Evolutionary conservation across 2,888 invertebrate genomes (phyloP).

Genomic region (Phrixothrix hirtus): DNA sequence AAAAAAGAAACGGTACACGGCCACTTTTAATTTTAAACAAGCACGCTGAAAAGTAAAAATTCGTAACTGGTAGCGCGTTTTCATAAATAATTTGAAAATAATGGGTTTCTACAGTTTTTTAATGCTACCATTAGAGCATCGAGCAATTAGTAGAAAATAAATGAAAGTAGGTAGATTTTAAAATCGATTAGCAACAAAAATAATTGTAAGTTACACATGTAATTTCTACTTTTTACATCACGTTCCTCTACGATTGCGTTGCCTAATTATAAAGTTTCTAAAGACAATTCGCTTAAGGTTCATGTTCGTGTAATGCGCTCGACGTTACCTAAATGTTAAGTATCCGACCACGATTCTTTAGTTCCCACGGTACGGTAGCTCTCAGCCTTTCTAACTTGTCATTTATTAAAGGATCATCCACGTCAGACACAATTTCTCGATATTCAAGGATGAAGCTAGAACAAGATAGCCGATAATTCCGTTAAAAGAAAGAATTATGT

Average conservation of each 20-base stretch:
- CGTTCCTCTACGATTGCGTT: constrained; percentile 29
- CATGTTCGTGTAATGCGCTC: constrained; percentile 35
- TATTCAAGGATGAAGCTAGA: not conserved
- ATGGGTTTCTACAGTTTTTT: no score
- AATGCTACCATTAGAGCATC: no score
- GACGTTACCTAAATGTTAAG: constrained; percentile 49
- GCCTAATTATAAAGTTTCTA: constrained; percentile 32
- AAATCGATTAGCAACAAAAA: constrained; percentile 24
- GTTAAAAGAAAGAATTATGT: not conserved
- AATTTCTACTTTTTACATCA: constrained; percentile 23
- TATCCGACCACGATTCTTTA: constrained; percentile 47
- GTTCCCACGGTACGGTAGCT: constrained; percentile 52
- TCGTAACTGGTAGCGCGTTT: no score
- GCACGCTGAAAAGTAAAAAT: no score
- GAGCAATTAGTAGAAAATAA: not conserved
- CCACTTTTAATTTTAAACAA: no score
- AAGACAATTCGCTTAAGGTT: constrained; percentile 29
- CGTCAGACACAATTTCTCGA: constrained; percentile 24
- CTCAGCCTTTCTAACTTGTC: constrained; percentile 45
- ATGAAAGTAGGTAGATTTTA: not conserved
- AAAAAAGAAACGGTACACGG: no score
- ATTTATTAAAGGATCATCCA: constrained; percentile 35
- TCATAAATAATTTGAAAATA: no score
- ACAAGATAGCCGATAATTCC: not conserved
- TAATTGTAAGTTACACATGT: constrained; percentile 26